Evolutionary conservation across 2,888 invertebrate species (phyloP), one percentile per base, ranked within the genome.

Genomic region (Leuctra nigra): DNA sequence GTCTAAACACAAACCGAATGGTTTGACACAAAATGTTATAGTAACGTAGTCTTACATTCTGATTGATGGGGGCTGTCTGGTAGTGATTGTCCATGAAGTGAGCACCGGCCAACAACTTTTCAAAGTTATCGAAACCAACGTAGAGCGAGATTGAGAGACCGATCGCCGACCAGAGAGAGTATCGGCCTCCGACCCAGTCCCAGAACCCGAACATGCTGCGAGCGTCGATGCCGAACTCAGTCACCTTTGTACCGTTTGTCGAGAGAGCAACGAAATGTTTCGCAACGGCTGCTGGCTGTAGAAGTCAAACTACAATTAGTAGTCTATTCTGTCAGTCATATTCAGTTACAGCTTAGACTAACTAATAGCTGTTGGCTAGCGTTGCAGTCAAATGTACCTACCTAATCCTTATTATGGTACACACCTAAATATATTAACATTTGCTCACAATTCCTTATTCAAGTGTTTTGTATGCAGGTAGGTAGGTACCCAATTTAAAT

Each of bases 131-230:
- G 73, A 84, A 95, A 18, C 97, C 99, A 71, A 99, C 83, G 66
- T 90, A 84, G 36, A 98, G 76, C 3, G 90, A 90, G 70, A 99
- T 97, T 2, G 97, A 95, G 18, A 99, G 77, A 35, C 99, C 99
- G 73, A 99, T 99, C 2, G 99, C 99, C 0, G 98, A 99, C 99
- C 99, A 99, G 9, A 99, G 77, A 0, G 98, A 99, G 69, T 82
- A 93, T 68, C 99, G 86, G 64, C 99, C 99, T 33, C 99, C 99
- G 44, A 99, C 99, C 97, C 98, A 99, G 75, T 99, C 99, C 98
- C 99, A 99, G 75, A 99, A 99, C 20, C 90, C 97, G 76, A 99
- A 99, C 96, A 99, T 98, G 70, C 99, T 99, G 64, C 86, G 86
- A 62, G 91, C 83, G 71, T 96, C 91, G 66, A 99, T 99, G 14